Evolutionary conservation across 2,113 vertebrate genomes (phyloP).

Genomic region (Piprites chloris): DNA sequence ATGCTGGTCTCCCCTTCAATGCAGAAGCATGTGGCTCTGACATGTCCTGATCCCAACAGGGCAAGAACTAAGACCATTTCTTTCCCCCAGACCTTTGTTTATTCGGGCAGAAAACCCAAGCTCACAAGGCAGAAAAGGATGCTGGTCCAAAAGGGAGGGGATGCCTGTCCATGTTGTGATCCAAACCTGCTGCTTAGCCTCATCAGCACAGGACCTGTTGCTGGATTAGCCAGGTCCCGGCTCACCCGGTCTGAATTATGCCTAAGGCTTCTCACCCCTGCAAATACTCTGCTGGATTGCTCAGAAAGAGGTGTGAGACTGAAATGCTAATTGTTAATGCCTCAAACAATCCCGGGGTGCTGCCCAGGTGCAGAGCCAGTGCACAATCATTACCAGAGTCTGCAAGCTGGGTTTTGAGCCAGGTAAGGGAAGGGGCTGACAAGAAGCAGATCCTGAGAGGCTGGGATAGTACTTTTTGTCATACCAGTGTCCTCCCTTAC

Average conservation of each 20-base stretch:
- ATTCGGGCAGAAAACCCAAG: not conserved
- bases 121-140: not conserved
- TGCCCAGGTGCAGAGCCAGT: not conserved
- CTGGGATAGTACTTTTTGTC: not conserved
- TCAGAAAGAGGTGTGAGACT: not conserved
- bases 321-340: not conserved
- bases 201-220: not conserved
- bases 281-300: not conserved
- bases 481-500: not conserved
- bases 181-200: not conserved
- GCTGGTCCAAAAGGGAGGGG: rapidly evolving
- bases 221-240: not conserved
- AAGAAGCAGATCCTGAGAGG: not conserved
- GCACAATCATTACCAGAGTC: not conserved
- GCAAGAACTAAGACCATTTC: not conserved
- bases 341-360: not conserved
- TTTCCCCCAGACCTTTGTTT: not conserved
- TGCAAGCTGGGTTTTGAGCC: not conserved
- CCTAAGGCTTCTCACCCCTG: not conserved
- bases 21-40: not conserved
- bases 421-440: not conserved
- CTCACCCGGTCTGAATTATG: not conserved
- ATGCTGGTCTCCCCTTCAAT: not conserved
- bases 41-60: not conserved
- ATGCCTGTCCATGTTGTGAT: rapidly evolving